Base-by-base conservation (phyloP, 2,888 invertebrate genomes). In the Trissoscelio sp. region DNA sequence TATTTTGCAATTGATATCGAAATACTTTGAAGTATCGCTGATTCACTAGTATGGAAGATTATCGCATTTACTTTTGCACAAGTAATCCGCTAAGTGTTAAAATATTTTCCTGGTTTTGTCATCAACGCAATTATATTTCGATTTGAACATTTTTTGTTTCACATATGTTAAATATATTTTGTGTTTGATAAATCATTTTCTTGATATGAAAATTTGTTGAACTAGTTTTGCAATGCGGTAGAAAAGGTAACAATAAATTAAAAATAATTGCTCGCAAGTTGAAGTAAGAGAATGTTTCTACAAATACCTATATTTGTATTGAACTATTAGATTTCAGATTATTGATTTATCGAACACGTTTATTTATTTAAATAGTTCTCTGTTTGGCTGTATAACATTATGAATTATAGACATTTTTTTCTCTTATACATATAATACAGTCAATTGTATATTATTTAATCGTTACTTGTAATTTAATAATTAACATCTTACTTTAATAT, bases 1-100 rank as follows among this genome's bases (percentile, higher is more conserved):
- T 53, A 60, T 77, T 69, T 77, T 44, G 67, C 67, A 44, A 77
- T 57, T 77, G 75, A 69, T 77, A 69, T 77, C 67, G 53, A 60
- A 67, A 53, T 44, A 46, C 55, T 53, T 79, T 16, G 37, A 44
- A 73, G 66, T 64, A 22, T 62, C 57, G 57, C 48, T 64, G 60
- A 69, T 34, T 77, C 60, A 34, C 37, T 57, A 18, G n/a, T 28
- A 28, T 5, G 18, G 20, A 11, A 11, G 42, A 67, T 53, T 55
- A 77, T 67, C 67, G 22, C 16, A 42, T 42, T 57, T 75, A 20
- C 31, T 34, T 58, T 53, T 72, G 14, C 37, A 16, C 53, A 48
- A 55, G 14, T 44, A 48, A 78, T 57, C 42, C 18, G 9, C 53
- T 14, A 22, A 37, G 60, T 39, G 58, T 31, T 34, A 12, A 46